Evolutionary conservation across 2,113 vertebrate species (phyloP), one percentile per base, ranked within the genome.

Genomic region (Nanorana parkeri): DNA sequence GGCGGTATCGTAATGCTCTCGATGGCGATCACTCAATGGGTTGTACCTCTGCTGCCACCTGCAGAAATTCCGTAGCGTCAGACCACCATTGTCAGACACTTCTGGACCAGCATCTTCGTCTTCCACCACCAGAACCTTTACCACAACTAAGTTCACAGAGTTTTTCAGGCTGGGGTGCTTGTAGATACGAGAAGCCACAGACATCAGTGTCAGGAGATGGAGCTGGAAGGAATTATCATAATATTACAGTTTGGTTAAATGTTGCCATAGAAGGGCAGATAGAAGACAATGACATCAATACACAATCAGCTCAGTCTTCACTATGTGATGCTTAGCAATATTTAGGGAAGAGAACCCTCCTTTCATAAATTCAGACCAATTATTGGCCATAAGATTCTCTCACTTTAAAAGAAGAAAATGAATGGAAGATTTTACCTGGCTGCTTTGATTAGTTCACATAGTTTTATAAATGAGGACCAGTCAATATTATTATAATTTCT

Each of bases 161-260:
- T 98, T 99, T 90, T 92, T 94, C 68, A 99, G 94, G 92, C 97
- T 99, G 82, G 96, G 96, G 83, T 99, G 97, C 83, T 95, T 95
- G 92, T 97, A 99, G 84, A 99, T 93, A 61, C 86, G 94, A 82
- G 96, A 93, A 0, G 95, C 94, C 92, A 98, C 90, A 0, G 97
- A 94, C 91, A 97, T 93, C 83, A 99, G 88, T 2, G 95, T 98
- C 86, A 99, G 93, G 32, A 98, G 17, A 51, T 99, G 98, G 86
- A 95, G 96, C 96, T 99, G 91, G 0, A 0, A 26, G 15, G 78
- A 11, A 47, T 23, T 60, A 65, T 13, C 13, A 68, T 4, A 4
- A 20, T 68, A 23, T 16, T 23, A 17, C 41, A 47, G 41, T 13
- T 47, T 47, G 41, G 10, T 47, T 47, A 13, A 47, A 10, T 47